Evolutionary conservation across 1,140 invertebrate species (phyloP).

Genomic region (Centruroides sculpturatus): DNA sequence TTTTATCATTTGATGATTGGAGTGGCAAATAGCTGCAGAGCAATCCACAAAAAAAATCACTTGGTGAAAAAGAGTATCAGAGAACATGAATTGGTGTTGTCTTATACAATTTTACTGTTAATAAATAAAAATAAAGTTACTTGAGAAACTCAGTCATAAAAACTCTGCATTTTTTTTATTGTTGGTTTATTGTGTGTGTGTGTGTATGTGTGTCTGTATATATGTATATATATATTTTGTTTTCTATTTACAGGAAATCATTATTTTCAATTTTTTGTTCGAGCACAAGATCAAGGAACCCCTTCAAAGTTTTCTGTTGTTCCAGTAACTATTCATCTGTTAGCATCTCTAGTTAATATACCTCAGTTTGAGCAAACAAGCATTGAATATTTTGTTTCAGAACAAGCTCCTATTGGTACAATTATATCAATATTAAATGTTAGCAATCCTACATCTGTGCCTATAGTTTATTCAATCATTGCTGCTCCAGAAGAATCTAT

Average conservation of each 20-base stretch:
- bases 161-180: too few species aligned
- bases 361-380: conserved; percentile 54
- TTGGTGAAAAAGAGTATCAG: too few species aligned
- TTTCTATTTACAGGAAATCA: conserved; percentile 43
- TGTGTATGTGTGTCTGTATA: too few species aligned
- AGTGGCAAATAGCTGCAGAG: too few species aligned
- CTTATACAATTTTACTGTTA: too few species aligned
- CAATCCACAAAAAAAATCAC: too few species aligned
- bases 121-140: too few species aligned
- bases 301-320: conserved; percentile 43
- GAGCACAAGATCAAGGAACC: conserved; percentile 62
- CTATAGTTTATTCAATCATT: conserved; percentile 15
- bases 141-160: too few species aligned
- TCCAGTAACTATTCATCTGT: conserved; percentile 10
- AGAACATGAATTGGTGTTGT: too few species aligned
- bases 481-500: conserved; percentile 5
- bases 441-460: conserved; percentile 14
- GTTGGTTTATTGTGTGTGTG: too few species aligned
- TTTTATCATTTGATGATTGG: too few species aligned
- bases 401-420: conserved; percentile 48
- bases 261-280: conserved; percentile 75
- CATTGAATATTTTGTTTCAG: conserved; percentile 60
- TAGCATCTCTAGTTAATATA: conserved; percentile 40
- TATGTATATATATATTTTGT: too few species aligned
- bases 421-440: conserved; percentile 28